Evolutionary conservation across 2,797 vertebrate genomes (phyloP).

Genomic region (Yasuhikotakia modesta): DNA sequence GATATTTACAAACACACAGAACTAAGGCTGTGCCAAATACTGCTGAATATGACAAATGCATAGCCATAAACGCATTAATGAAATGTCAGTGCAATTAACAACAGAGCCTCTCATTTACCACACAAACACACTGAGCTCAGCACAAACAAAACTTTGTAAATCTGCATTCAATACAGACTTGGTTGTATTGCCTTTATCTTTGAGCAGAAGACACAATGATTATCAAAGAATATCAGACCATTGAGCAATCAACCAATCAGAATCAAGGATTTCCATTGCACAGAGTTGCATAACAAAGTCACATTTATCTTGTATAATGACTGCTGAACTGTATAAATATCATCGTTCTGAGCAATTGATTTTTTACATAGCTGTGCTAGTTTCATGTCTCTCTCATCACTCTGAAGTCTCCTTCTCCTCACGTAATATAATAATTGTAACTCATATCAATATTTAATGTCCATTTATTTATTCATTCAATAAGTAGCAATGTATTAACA

Average conservation of each 20-base stretch:
- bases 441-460: constrained; percentile 20
- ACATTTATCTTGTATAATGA: neutral
- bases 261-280: neutral
- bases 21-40: constrained; percentile 17
- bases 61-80: constrained; percentile 8
- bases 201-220: no score
- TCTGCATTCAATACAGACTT: neutral
- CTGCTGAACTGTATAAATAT: neutral
- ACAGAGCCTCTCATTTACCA: neutral
- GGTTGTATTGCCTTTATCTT: neutral
- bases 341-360: neutral
- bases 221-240: no score
- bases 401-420: neutral
- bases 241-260: no score
- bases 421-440: constrained; percentile 12
- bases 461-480: constrained; percentile 36
- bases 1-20: constrained; percentile 17
- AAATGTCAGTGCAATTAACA: constrained; percentile 14
- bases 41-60: constrained; percentile 5
- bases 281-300: neutral
- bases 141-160: neutral
- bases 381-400: neutral
- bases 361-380: neutral
- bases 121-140: neutral
- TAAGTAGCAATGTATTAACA: constrained; percentile 12